Evolutionary conservation across 2,113 vertebrate species (phyloP), one percentile per base, ranked within the genome.

Genomic region (Cebus imitator): DNA sequence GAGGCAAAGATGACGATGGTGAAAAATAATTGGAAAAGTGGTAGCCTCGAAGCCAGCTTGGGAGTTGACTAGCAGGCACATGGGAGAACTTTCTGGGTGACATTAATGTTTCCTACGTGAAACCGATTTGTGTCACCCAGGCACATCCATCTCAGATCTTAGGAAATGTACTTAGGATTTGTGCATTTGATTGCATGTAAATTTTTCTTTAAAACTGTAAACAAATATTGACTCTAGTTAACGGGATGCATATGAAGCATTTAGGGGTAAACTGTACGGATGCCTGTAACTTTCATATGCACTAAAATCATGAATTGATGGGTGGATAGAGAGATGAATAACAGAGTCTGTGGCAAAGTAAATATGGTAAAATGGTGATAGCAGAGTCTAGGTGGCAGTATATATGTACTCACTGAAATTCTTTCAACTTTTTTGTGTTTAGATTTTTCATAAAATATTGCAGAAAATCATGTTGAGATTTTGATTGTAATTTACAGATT

Each of bases 31-130:
- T 30, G 5, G 55, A 7, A 37, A n/a, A 0, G 8, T n/a, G 8
- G 25, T 23, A 52, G 37, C 40, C 50, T 78, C 32, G 21, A 14
- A 21, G 16, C 1, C 5, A 16, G 57, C 11, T n/a, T 8, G 16
- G 68, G 27, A 6, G 21, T 73, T 1, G 0, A 12, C 1, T 21
- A 78, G 12, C n/a, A 6, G 88, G 20, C 14, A 0, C 5, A 1
- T 1, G 16, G 25, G 78, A 73, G 57, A 12, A 27, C 25, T 37
- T 61, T 20, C 78, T 30, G 13, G 73, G 40, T 35, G 18, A 35
- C 0, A 3, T 8, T 2, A 3, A 5, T 9, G 32, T 61, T 35
- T 81, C 16, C 4, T 0, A 17, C 8, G 30, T 27, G 84, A 32
- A 35, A 75, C 11, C 6, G 3, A 25, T 81, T 50, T 64, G 6